Conservation (phyloP, 2,797 vertebrate genomes). For the Loriculus beryllinus region DNA sequence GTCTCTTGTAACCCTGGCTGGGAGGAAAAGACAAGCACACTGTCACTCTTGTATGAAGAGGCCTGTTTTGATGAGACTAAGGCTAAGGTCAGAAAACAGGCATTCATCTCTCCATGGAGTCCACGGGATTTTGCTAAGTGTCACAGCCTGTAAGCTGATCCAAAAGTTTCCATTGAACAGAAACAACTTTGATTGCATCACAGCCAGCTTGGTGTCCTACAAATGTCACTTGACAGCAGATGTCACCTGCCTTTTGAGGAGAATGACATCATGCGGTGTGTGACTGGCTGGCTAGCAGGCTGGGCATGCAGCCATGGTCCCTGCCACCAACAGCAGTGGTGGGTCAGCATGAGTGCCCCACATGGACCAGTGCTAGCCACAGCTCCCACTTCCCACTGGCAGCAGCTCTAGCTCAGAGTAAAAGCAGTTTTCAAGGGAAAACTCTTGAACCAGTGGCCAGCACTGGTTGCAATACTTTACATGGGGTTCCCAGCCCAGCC, state of each 20-base stretch:
- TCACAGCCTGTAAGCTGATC: constrained; percentile 70
- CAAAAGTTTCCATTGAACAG: constrained; percentile 74
- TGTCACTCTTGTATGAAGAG: constrained; percentile 11
- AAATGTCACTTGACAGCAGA: constrained; percentile 68
- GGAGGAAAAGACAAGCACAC: neutral
- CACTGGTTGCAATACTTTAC: neutral
- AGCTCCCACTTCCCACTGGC: neutral
- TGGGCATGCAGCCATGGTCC: neutral
- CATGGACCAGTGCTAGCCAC: neutral
- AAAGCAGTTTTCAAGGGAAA: neutral
- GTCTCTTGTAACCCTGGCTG: neutral
- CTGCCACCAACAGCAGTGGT: neutral
- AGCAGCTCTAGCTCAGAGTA: neutral
- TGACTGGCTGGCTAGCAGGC: constrained; percentile 37
- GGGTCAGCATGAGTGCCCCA: neutral
- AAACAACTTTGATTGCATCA: constrained; percentile 76
- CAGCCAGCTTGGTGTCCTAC: constrained; percentile 26
- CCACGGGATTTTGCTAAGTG: neutral
- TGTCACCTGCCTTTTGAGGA: constrained; percentile 66
- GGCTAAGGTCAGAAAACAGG: constrained; percentile 36
- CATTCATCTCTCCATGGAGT: neutral
- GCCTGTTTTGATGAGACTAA: constrained; percentile 5
- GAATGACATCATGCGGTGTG: constrained; percentile 69
- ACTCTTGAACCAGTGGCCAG: neutral
- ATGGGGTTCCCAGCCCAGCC: neutral